Base-by-base conservation (phyloP, 2,797 vertebrate genomes). In the Rhinella marina region DNA sequence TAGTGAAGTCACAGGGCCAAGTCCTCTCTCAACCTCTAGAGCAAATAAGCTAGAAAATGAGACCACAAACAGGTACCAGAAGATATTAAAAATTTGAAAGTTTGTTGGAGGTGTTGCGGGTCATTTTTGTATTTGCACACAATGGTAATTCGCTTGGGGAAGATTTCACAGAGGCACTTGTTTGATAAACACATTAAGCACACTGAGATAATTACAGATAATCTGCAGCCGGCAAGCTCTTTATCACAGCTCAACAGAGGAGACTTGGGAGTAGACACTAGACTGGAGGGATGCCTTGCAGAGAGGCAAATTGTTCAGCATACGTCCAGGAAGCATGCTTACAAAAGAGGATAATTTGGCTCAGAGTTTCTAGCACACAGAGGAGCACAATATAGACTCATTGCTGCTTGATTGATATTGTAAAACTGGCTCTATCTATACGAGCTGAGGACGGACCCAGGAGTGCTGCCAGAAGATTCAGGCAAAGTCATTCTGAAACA, bases 201-300 rank as follows among this genome's bases (percentile, higher is more conserved):
- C 84, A 86, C 84, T 86, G 80, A 86, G 88, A 89, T 89, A 89
- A 89, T 89, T 89, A 89, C 88, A 86, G 88, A 89, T 89, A 86
- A 89, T 89, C 88, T 89, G 62, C 84, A 89, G 84, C 61, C 84
- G 29, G 84, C 70, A 83, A 86, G 88, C 88, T 89, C 84, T 89
- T 86, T 89, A 89, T 89, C 88, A 89, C 88, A 89, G 84, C 88
- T 86, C 88, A 89, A 89, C 88, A 89, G 84, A 86, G 84, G 88
- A 86, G 84, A 62, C 84, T 83, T 89, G 84, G 88, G 88, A 89
- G 73, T 86, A 83, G 88, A 86, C 79, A 78, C 84, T 82, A 89
- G 80, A 86, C 88, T 89, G 80, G 84, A 80, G 72, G 61, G 73
- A 86, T 78, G 84, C 84, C 84, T 41, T 89, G 84, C 88, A 88